Evolutionary conservation across 2,888 invertebrate genomes (phyloP), one percentile per base, ranked within the genome.

Genomic region (Ochropleura plecta): DNA sequence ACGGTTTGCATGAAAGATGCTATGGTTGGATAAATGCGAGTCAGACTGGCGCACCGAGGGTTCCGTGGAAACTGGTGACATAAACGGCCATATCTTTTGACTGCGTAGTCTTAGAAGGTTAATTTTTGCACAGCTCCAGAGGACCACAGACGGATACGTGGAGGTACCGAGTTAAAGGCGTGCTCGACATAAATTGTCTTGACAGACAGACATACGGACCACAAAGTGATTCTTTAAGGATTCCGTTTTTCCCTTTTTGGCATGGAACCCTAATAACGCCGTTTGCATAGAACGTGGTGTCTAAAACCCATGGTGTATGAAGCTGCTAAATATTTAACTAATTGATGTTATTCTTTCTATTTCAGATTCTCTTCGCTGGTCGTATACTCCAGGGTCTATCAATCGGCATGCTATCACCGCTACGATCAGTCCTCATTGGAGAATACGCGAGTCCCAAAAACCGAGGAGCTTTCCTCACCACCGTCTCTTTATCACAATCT

Each of bases 401-500:
- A 59, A 91, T 93, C 3, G 97, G 97, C 0, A 90, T 97, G 73
- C 88, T 96, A 5, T 93, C 94, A 1, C 91, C 97, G 0, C 88
- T 96, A 0, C 91, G 93, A 0, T 94, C 97, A 0, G 95, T 97
- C 18, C 96, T 97, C 81, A 93, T 97, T 46, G 96, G 97, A 40
- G 97, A 97, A 86, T 96, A 95, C 67, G 94, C 96, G 2, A 96
- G 97, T 65, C 97, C 97, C 0, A 95, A 94, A 76, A 94, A 97
- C 76, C 94, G 98, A 18, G 97, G 97, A 0, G 94, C 97, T 6
- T 94, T 97, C 46, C 95, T 97, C 62, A 96, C 97, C 60, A 96
- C 96, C 0, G 95, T 97, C 0, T 96, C 97, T 0, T 91, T 97
- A 3, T 93, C 97, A 0, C 96, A 97, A 64, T 96, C 97, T 0